phyloP scores from a whole-genome alignment of 2,113 vertebrate species.

The Upupa epops region DNA sequence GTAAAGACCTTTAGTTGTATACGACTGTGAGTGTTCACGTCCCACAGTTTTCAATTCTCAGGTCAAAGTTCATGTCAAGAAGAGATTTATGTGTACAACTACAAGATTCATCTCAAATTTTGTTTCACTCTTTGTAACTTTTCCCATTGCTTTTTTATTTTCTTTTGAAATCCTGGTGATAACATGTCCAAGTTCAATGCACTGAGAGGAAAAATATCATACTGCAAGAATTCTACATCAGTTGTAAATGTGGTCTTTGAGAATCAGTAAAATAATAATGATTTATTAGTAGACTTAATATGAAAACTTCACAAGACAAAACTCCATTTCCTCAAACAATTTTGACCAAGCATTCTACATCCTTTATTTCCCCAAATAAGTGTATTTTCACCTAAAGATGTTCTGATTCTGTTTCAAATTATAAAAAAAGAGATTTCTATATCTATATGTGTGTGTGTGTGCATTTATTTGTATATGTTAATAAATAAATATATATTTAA shows the following conservation, averaged over 20 bases:
- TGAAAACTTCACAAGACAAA: neutral
- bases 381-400: neutral
- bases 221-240: neutral
- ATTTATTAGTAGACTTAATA: neutral
- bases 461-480: neutral
- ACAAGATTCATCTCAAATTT: neutral
- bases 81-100: neutral
- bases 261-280: neutral
- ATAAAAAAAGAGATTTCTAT: neutral
- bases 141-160: neutral
- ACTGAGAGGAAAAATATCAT: neutral
- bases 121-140: neutral
- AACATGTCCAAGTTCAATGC: neutral
- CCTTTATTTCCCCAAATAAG: neutral
- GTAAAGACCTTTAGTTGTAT: neutral
- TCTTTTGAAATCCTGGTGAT: neutral
- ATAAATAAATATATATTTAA: no score
- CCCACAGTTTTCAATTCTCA: neutral
- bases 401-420: neutral
- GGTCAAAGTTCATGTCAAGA: neutral
- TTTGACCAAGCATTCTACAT: neutral
- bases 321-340: neutral
- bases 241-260: neutral
- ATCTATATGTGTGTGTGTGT: neutral
- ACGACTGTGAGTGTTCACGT: neutral